Conservation (phyloP, 2,888 invertebrate species). For the Thera britannica region DNA sequence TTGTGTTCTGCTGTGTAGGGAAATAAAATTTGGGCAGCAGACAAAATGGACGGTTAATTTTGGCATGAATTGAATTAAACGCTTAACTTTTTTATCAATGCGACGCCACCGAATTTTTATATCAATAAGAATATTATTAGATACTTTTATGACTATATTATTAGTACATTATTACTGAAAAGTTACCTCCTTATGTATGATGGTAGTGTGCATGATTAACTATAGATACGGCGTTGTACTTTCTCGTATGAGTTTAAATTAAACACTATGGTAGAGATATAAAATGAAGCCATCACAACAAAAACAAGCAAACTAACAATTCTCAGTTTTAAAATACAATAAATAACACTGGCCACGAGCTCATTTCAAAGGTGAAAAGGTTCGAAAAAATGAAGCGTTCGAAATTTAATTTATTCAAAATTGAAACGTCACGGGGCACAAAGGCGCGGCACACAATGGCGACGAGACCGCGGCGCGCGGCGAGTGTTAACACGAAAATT, state of each 20-base stretch:
- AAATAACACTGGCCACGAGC: conserved; percentile 77
- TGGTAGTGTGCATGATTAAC: too few species aligned
- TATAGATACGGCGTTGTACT: too few species aligned
- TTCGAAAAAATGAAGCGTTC: conserved; percentile 79
- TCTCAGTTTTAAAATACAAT: conserved; percentile 72
- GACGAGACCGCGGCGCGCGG: conserved; percentile 59
- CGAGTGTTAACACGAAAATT: conserved; percentile 84
- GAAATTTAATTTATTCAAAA: conserved; percentile 85
- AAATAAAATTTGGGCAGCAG: conserved; percentile 1
- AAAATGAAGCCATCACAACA: conserved; percentile 49
- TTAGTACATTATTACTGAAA: too few species aligned
- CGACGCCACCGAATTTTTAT: not conserved
- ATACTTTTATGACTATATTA: too few species aligned
- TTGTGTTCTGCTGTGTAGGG: conserved; percentile 27
- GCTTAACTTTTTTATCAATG: conserved; percentile 1
- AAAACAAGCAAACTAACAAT: conserved; percentile 63
- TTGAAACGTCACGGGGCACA: conserved; percentile 83
- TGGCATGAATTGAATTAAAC: conserved; percentile 6
- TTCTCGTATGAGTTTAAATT: too few species aligned
- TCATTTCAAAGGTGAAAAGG: conserved; percentile 74
- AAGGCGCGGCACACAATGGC: conserved; percentile 78
- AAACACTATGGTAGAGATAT: conserved; percentile 4
- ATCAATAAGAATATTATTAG: not conserved
- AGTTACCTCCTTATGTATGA: too few species aligned
- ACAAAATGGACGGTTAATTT: conserved; percentile 11